Conservation (phyloP, 2,113 vertebrate genomes). For the Nothoprocta pentlandii region DNA sequence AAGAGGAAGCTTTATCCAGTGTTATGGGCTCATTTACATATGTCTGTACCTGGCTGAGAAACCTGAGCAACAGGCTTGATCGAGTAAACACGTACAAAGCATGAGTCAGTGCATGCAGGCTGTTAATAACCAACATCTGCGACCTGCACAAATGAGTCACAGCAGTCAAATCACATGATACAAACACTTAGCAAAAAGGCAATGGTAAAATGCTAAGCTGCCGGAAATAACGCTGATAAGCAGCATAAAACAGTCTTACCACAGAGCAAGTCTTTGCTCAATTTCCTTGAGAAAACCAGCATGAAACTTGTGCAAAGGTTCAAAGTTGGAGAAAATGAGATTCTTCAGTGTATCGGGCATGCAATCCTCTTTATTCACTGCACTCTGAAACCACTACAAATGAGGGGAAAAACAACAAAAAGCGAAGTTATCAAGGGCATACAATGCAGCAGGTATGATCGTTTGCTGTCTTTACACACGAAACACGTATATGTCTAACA, state of each 20-base stretch:
- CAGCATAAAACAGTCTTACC: conserved; percentile 82
- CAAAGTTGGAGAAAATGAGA: conserved; percentile 89
- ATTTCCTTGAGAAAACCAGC: conserved; percentile 95
- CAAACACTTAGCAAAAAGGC: neutral
- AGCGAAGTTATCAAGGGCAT: neutral
- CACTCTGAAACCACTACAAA: conserved; percentile 89
- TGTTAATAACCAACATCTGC: conserved; percentile 16
- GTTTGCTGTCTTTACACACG: neutral
- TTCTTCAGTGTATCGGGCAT: conserved; percentile 89
- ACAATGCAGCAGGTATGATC: neutral
- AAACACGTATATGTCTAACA: neutral
- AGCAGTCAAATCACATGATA: neutral
- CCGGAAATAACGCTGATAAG: neutral
- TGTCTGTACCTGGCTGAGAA: neutral
- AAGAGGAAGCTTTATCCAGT: conserved; percentile 28
- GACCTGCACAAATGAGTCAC: conserved; percentile 1
- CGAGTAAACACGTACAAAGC: neutral
- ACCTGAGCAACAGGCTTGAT: conserved; percentile 9
- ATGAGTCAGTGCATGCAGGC: neutral
- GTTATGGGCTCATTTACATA: conserved; percentile 9
- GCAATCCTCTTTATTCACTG: conserved; percentile 87
- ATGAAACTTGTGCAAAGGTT: conserved; percentile 96
- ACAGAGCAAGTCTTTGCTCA: conserved; percentile 93
- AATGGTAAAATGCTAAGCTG: neutral
- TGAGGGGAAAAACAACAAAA: neutral